A percentile compares a stretch with the other conserved stretches of the same genome.
Conservation (phyloP, 2,888 invertebrate species). For the Coenonympha glycerion region DNA sequence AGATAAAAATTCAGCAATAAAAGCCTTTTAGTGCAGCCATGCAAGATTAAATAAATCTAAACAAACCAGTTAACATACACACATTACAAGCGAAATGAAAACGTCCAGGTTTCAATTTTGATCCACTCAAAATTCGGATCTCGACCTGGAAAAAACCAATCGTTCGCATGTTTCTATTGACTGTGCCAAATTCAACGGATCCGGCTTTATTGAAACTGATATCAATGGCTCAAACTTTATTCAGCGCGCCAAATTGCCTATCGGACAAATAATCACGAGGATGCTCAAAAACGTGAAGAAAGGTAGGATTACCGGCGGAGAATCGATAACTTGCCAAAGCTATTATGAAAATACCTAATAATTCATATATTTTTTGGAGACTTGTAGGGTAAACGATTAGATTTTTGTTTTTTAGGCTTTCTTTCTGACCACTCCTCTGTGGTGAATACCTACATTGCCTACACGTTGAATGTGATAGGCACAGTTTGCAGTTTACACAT, state of each 20-base stretch:
- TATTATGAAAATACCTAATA: background rate
- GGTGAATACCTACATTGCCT: too few species aligned
- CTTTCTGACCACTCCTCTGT: too few species aligned
- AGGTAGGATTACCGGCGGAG: constrained; percentile 2
- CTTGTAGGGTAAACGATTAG: too few species aligned
- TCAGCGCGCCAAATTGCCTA: constrained; percentile 13
- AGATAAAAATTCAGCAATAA: too few species aligned
- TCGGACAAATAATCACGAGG: constrained; percentile 7
- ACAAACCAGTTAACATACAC: too few species aligned
- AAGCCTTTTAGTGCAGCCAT: too few species aligned
- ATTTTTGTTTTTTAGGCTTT: too few species aligned
- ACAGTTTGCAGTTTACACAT: too few species aligned
- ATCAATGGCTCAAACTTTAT: constrained; percentile 9
- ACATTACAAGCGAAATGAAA: background rate
- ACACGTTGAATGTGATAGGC: too few species aligned
- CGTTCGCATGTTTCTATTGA: constrained; percentile 3
- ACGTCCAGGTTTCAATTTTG: background rate
- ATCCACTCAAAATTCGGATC: background rate
- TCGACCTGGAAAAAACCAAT: constrained; percentile 6
- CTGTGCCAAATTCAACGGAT: background rate
- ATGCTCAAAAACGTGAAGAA: background rate
- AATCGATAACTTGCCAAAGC: background rate
- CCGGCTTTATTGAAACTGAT: constrained; percentile 5
- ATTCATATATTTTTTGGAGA: too few species aligned
- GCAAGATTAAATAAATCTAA: too few species aligned